Evolutionary conservation across 2,113 vertebrate genomes (phyloP).

Genomic region (Pachyramphus minor): DNA sequence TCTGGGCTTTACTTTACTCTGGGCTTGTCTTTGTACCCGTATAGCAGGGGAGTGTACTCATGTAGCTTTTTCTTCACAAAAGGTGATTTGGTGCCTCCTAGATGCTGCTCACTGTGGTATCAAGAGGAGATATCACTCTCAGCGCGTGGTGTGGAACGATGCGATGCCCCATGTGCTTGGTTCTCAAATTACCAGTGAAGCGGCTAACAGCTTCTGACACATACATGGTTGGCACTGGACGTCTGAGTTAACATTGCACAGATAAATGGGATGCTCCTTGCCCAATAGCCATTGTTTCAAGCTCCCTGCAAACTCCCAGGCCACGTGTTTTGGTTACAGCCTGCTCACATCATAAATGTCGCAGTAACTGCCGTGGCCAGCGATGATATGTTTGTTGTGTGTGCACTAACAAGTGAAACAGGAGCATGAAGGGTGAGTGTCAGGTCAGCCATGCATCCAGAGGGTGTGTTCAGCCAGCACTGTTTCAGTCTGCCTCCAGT

Average conservation of each 20-base stretch:
- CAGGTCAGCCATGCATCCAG: fast-evolving
- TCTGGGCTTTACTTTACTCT: not conserved
- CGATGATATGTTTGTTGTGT: fast-evolving
- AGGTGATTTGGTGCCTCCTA: not conserved
- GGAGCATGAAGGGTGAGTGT: fast-evolving
- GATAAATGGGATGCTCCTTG: not conserved
- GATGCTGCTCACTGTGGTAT: not conserved
- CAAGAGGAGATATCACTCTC: not conserved
- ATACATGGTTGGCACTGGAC: not conserved
- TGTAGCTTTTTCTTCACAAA: fast-evolving
- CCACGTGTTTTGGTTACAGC: not conserved
- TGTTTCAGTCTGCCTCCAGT: fast-evolving
- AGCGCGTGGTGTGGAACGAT: fast-evolving
- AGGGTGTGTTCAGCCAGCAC: fast-evolving
- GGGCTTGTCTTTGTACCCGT: not conserved
- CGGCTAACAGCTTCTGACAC: not conserved
- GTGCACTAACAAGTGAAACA: fast-evolving
- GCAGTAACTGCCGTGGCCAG: not conserved
- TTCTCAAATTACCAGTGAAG: not conserved
- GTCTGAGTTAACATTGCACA: not conserved
- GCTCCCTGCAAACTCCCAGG: not conserved
- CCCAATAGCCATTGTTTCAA: fast-evolving
- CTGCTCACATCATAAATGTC: not conserved
- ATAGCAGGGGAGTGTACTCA: not conserved
- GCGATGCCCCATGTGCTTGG: fast-evolving